Percentiles rank a stretch among this genome's conserved stretches.
Conservation (phyloP, 2,888 invertebrate genomes). For the Nomada goodeniana region DNA sequence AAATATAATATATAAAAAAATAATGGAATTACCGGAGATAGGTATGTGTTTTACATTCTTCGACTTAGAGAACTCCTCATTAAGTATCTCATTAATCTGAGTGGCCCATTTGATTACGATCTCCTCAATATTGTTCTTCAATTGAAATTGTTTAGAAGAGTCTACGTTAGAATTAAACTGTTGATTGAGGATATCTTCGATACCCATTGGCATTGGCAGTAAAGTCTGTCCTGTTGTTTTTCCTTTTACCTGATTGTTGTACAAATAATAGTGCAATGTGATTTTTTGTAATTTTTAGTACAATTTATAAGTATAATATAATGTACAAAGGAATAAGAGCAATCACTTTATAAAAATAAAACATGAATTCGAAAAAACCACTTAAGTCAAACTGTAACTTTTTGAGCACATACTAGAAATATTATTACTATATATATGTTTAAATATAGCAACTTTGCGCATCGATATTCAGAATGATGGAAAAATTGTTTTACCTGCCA, state of each 20-base stretch:
- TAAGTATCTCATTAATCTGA: conserved; percentile 91
- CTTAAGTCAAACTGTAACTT: no score
- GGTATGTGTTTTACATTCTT: conserved; percentile 90
- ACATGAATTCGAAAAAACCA: no score
- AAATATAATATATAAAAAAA: no score
- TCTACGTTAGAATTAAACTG: not conserved
- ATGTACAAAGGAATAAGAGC: no score
- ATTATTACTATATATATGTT: no score
- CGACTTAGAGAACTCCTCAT: conserved; percentile 90
- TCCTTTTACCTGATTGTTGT: conserved; percentile 87
- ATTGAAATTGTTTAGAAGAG: conserved; percentile 82
- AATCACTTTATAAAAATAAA: no score
- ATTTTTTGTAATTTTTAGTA: no score
- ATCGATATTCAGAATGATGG: no score
- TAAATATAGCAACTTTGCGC: no score
- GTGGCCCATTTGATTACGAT: conserved; percentile 94
- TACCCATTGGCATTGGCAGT: conserved; percentile 93
- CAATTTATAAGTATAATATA: no score
- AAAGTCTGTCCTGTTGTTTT: conserved; percentile 94
- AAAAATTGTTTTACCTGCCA: conserved; percentile 86
- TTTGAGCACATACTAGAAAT: no score
- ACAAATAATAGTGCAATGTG: not conserved
- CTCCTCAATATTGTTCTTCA: conserved; percentile 94
- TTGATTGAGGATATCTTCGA: conserved; percentile 87
- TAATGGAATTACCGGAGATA: conserved; percentile 69